A percentile compares a stretch with the other conserved stretches of the same genome.
phyloP scores from a whole-genome alignment of 2,113 vertebrate genomes.

The Percopsis transmontana region DNA sequence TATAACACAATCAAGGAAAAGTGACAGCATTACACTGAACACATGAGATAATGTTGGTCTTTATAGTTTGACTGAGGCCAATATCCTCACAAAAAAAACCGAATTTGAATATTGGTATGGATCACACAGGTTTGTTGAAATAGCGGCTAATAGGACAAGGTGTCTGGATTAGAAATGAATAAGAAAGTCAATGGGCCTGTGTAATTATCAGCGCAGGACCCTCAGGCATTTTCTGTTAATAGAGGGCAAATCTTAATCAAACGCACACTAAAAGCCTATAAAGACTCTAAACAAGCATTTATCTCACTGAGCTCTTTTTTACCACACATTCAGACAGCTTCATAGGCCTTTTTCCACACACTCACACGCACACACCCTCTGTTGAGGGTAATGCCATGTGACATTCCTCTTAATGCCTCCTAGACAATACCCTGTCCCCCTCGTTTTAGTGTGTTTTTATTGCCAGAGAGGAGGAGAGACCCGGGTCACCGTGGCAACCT shows the following conservation, averaged over 20 bases:
- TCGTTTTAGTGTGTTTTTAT: slow-evolving; percentile 48
- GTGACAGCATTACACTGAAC: neutral
- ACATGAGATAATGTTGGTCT: neutral
- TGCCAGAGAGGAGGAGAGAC: slow-evolving; percentile 42
- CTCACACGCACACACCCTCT: slow-evolving; percentile 6
- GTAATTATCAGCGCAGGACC: slow-evolving; percentile 38
- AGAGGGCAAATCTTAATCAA: slow-evolving; percentile 49
- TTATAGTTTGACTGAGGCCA: neutral
- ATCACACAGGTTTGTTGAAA: slow-evolving; percentile 24
- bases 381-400: slow-evolving; percentile 54
- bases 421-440: slow-evolving; percentile 37
- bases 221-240: slow-evolving; percentile 24
- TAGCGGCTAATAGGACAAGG: slow-evolving; percentile 4
- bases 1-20: neutral
- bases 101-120: neutral
- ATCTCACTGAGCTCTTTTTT: slow-evolving; percentile 52
- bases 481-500: slow-evolving; percentile 69
- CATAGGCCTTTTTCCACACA: slow-evolving; percentile 30
- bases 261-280: slow-evolving; percentile 28
- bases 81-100: neutral
- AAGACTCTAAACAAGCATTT: slow-evolving; percentile 34
- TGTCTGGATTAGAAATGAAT: slow-evolving; percentile 13
- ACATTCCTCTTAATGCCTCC: slow-evolving; percentile 60
- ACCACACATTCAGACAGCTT: slow-evolving; percentile 30
- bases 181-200: slow-evolving; percentile 43